Conservation (phyloP, 2,797 vertebrate genomes). For the Hozukius guyotensis region DNA sequence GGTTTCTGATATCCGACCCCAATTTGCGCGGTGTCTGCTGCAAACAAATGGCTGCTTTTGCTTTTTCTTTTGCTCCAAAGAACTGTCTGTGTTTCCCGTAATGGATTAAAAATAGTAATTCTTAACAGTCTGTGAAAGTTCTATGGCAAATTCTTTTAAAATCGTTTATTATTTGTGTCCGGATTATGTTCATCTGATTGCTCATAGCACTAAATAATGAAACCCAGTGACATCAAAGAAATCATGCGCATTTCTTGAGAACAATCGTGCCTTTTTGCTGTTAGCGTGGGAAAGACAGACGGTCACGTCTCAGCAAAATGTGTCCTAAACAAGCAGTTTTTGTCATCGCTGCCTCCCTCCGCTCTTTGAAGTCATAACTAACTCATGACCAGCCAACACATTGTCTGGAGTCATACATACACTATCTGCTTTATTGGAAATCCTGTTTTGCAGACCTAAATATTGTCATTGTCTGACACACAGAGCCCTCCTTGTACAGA, state of each 20-base stretch:
- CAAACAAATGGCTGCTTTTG: slow-evolving; percentile 7
- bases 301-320: slow-evolving; percentile 4
- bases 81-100: not conserved
- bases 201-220: slow-evolving; percentile 12
- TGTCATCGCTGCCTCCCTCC: not conserved
- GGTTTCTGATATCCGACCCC: slow-evolving; percentile 6
- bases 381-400: slow-evolving; percentile 23
- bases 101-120: not conserved
- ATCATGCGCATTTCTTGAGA: slow-evolving; percentile 28
- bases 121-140: not conserved
- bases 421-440: not conserved
- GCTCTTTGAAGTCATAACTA: slow-evolving; percentile 13
- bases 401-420: not conserved
- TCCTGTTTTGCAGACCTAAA: not conserved
- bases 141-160: not conserved
- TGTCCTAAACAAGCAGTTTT: slow-evolving; percentile 7
- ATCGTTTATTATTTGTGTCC: not conserved
- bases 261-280: slow-evolving; percentile 39
- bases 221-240: slow-evolving; percentile 24
- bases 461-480: not conserved
- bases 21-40: slow-evolving; percentile 6
- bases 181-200: not conserved
- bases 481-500: not conserved
- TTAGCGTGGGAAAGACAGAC: slow-evolving; percentile 40
- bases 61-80: not conserved